Conservation (phyloP, 2,888 invertebrate species). For the Elysia crispata region DNA sequence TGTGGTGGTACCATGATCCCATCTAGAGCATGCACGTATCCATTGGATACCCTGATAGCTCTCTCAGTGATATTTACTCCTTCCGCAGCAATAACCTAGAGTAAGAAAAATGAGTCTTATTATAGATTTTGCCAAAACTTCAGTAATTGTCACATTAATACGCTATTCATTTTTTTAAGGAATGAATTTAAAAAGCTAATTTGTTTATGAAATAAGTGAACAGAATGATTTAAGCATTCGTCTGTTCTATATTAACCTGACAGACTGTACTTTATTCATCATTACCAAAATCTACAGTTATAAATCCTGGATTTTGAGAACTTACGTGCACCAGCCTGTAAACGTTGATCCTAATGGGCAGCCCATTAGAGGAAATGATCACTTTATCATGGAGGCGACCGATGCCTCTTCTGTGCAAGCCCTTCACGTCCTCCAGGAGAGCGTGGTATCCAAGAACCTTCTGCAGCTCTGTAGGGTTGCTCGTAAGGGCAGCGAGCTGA, state of each 20-base stretch:
- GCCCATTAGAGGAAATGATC: background rate
- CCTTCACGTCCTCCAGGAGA: background rate
- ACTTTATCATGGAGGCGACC: background rate
- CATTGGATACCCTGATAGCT: conserved; percentile 15
- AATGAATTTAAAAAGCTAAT: too few relatives aligned
- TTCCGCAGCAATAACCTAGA: conserved; percentile 13
- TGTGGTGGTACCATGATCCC: conserved; percentile 9
- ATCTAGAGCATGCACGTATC: background rate
- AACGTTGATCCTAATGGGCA: conserved; percentile 25
- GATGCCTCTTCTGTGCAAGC: background rate
- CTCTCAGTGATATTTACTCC: conserved; percentile 30
- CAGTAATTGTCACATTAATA: too few relatives aligned
- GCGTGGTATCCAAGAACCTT: conserved; percentile 19
- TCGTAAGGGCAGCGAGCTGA: background rate
- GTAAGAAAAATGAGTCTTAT: background rate
- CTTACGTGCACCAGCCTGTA: conserved; percentile 24
- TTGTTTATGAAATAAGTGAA: too few relatives aligned
- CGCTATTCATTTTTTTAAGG: too few relatives aligned
- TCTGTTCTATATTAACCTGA: too few relatives aligned
- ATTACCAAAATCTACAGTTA: too few relatives aligned
- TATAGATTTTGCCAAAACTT: background rate
- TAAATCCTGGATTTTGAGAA: background rate
- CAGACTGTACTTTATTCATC: too few relatives aligned
- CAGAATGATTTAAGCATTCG: too few relatives aligned
- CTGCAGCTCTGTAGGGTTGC: background rate